Conservation (phyloP, 2,888 invertebrate genomes). For the Ormyrus rosae region DNA sequence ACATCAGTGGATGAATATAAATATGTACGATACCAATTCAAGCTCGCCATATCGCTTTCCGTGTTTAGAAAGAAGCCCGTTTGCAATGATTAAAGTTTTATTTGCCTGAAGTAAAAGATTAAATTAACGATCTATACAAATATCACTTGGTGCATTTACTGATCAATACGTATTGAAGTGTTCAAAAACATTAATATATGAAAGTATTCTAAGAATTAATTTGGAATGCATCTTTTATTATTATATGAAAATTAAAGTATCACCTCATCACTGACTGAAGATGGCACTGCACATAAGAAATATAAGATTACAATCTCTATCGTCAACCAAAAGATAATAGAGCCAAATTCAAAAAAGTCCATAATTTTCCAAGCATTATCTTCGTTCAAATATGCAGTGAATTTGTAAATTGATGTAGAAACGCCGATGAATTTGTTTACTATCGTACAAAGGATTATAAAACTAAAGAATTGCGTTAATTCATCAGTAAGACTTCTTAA, state of each 20-base stretch:
- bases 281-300: slow-evolving; percentile 29
- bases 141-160: too few relatives aligned
- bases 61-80: neutral
- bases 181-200: too few relatives aligned
- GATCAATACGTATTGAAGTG: too few relatives aligned
- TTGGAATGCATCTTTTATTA: neutral
- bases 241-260: too few relatives aligned
- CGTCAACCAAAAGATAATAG: slow-evolving; percentile 30
- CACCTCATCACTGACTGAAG: slow-evolving; percentile 26
- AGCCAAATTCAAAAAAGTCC: slow-evolving; percentile 34
- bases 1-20: neutral
- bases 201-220: neutral
- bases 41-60: too few relatives aligned
- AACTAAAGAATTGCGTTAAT: slow-evolving; percentile 16
- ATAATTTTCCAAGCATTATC: neutral
- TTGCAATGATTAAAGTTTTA: neutral
- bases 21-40: neutral
- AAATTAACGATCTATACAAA: neutral
- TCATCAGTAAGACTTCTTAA: neutral
- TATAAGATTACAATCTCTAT: slow-evolving; percentile 30
- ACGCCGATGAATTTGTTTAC: slow-evolving; percentile 22
- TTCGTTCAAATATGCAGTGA: slow-evolving; percentile 10
- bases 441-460: slow-evolving; percentile 11
- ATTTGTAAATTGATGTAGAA: slow-evolving; percentile 15
- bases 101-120: slow-evolving; percentile 12